These are phyloP conservation scores for Microtus oregoni DNA, from an alignment of 2,113 vertebrate genomes.

Conservation along the genomic window DNA sequence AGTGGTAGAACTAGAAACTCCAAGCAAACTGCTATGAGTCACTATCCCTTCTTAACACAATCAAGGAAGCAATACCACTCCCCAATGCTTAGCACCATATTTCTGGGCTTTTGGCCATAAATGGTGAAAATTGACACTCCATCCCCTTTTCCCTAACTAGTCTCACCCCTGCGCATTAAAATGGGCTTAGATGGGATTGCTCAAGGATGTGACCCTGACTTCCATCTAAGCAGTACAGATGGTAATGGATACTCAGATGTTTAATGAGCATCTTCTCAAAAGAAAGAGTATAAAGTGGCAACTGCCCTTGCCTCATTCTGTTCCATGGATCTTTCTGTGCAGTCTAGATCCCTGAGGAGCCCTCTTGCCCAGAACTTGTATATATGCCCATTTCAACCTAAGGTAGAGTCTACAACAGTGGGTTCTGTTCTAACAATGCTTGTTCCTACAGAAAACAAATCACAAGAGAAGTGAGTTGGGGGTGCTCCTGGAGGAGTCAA, in stretches of 20 bases:
- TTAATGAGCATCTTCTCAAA: neutral
- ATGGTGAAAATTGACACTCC: neutral
- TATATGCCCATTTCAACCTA: neutral
- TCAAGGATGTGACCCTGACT: neutral
- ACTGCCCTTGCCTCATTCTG: neutral
- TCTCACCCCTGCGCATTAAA: neutral
- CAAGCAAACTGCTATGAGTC: no score
- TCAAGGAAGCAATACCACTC: neutral
- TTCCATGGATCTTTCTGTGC: neutral
- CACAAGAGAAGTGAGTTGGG: neutral
- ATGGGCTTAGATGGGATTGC: neutral
- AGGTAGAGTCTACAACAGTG: no score
- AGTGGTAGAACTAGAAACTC: neutral
- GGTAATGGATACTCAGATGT: neutral
- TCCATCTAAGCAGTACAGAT: neutral
- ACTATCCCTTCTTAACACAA: neutral
- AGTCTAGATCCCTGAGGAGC: neutral
- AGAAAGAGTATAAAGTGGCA: neutral
- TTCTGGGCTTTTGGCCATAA: neutral
- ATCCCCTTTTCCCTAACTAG: neutral
- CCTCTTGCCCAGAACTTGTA: neutral
- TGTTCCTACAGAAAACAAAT: neutral
- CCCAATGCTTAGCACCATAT: no score
- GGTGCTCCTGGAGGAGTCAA: no score
- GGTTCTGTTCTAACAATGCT: neutral